These are phyloP conservation scores for Anagrus nilaparvatae DNA, from an alignment of 1,140 invertebrate genomes.

Conservation along the genomic window DNA sequence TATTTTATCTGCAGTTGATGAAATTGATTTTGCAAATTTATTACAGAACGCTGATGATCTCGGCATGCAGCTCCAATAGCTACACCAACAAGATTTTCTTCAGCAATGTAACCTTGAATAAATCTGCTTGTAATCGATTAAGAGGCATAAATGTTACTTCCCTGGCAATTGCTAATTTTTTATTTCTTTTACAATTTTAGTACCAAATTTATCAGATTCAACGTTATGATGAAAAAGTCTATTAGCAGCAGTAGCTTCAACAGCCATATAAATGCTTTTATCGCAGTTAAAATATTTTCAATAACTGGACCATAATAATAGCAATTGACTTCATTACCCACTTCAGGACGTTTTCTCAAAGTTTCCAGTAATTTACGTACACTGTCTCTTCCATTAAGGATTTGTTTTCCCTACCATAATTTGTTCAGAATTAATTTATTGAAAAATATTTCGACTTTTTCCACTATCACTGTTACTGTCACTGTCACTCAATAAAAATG, in stretches of 20 bases:
- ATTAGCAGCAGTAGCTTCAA: conserved; percentile 88
- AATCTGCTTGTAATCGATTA: conserved; percentile 71
- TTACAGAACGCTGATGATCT: too few species aligned
- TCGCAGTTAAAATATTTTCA: conserved; percentile 95
- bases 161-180: conserved; percentile 96
- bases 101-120: conserved; percentile 97
- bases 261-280: too few species aligned
- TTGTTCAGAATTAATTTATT: too few species aligned
- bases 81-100: conserved; percentile 95
- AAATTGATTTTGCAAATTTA: too few species aligned
- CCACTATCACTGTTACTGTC: conserved; percentile 46
- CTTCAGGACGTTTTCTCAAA: conserved; percentile 68
- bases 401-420: conserved; percentile 96
- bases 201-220: conserved; percentile 93
- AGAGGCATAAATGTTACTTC: conserved; percentile 88
- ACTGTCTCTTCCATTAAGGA: conserved; percentile 91
- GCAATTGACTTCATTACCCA: conserved; percentile 56
- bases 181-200: conserved; percentile 96
- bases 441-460: conserved; percentile 49
- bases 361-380: conserved; percentile 90
- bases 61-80: conserved; percentile 87
- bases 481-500: conserved; percentile 46
- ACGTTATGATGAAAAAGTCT: conserved; percentile 99
- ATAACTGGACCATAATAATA: conserved; percentile 96
- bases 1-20: too few species aligned